Base-by-base conservation (phyloP, 35 echinoderm and acorn worm species). In the Lytechinus variegatus region DNA sequence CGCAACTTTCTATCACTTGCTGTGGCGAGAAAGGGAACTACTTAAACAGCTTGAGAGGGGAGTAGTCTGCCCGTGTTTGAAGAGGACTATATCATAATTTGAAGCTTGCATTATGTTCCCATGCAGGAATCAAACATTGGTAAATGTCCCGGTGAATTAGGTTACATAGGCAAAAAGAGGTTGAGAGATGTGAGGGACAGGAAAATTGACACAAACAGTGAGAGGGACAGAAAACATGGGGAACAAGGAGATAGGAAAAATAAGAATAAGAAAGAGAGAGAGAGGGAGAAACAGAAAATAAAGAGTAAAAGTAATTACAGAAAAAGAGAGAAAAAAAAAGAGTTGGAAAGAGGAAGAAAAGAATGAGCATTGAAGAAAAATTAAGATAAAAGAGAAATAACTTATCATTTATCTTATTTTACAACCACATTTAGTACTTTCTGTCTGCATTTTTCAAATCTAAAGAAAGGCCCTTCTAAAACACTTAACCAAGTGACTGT, bases 81-180 rank as follows among this genome's bases (percentile, higher is more conserved):
- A 7, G 66, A 79, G 66, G 66, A 79, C 66, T 79, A 79, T 79
- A 79, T 79, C 66, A 79, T 79, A 79, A 79, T 79, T 79, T 79
- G 66, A 79, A 24, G 66, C 66, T n/a, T 5, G 19, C 66, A 79
- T 79, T 24, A 79, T 79, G 66, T 79, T 14, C 66, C 19, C 19
- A 24, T 79, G 66, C 19, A 24, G 16, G 16, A 24, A 24, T 79
- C 66, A 79, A 79, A 79, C 66, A n/a, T 79, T 6, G n/a, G 66
- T 6, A 71, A 71, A 21, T 16, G 61, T 21, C 14, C 61, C 21
- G 61, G 19, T 24, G 66, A 79, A 24, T 79, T 24, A 6, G 66
- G 66, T 79, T 79, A 79, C 66, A 79, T 55, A 54, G 13, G 51
- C 3, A 94, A 27, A 94, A 24, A 56, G 55, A 57, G 92, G 56